These are phyloP conservation scores for Thymelicus sylvestris DNA, from an alignment of 2,888 invertebrate genomes.

Conservation along the genomic window DNA sequence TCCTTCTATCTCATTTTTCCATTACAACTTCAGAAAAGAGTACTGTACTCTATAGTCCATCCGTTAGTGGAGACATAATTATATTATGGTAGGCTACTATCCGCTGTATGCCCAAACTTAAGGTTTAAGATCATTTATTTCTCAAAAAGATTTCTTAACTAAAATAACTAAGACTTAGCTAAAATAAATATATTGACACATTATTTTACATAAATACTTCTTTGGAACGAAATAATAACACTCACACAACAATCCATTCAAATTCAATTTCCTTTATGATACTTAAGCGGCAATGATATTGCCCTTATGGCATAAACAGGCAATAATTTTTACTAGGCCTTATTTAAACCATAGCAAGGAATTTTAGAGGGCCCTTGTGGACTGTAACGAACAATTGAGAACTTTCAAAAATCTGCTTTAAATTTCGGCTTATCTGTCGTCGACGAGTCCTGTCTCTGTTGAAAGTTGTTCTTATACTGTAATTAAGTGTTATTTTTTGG, in stretches of 20 bases:
- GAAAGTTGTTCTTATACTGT: neutral
- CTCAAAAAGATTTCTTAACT: no score
- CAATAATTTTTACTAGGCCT: slow-evolving; percentile 20
- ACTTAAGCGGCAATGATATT: slow-evolving; percentile 18
- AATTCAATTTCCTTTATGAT: slow-evolving; percentile 32
- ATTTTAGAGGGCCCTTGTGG: neutral
- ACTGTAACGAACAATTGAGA: slow-evolving; percentile 5
- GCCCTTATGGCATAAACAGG: slow-evolving; percentile 12
- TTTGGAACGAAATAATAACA: no score
- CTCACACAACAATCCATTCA: slow-evolving; percentile 9
- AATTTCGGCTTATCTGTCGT: neutral
- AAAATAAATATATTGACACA: no score
- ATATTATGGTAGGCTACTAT: no score
- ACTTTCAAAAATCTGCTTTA: slow-evolving; percentile 12
- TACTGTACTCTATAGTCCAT: no score
- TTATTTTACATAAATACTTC: no score
- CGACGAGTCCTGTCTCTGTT: neutral
- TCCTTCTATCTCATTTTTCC: neutral
- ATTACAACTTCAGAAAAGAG: no score
- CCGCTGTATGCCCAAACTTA: no score
- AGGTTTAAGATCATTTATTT: no score
- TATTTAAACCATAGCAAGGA: slow-evolving; percentile 18
- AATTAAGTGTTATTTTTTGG: neutral
- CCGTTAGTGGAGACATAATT: no score
- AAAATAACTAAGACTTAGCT: no score